These are phyloP conservation scores for Sericinus montela DNA, from an alignment of 2,888 invertebrate species.

Conservation along the genomic window DNA sequence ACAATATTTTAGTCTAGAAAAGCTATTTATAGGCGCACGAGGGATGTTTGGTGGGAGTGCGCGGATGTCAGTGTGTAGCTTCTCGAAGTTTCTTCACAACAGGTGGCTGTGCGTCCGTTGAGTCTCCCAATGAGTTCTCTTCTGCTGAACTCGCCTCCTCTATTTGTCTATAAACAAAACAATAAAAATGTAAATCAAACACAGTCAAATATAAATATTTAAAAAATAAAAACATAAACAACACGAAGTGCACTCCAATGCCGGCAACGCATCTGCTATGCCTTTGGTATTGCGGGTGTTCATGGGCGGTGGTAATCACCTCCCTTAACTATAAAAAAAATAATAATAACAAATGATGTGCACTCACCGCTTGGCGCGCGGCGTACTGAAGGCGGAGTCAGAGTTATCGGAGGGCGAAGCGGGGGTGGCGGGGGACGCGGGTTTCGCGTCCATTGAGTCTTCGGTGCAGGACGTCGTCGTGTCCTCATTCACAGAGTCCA, in stretches of 20 bases:
- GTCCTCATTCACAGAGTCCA: conserved; percentile 82
- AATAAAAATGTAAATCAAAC: not conserved
- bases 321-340: too few relatives aligned
- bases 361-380: conserved; percentile 69
- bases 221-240: too few relatives aligned
- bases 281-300: too few relatives aligned
- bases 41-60: conserved; percentile 56
- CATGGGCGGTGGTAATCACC: too few relatives aligned
- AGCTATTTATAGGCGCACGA: conserved; percentile 75
- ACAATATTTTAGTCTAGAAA: conserved; percentile 76
- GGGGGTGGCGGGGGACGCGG: conserved; percentile 55
- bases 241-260: too few relatives aligned
- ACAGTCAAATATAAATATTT: too few relatives aligned
- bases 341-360: too few relatives aligned
- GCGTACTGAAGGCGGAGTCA: conserved; percentile 72
- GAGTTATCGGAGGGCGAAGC: conserved; percentile 70
- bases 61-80: conserved; percentile 70
- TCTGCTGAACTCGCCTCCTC: conserved; percentile 76
- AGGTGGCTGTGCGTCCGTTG: conserved; percentile 50
- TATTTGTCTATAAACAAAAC: conserved; percentile 49
- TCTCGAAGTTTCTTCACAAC: conserved; percentile 70
- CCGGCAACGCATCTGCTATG: too few relatives aligned
- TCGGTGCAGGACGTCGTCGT: conserved; percentile 87
- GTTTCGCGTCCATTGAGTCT: conserved; percentile 84
- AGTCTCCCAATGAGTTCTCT: conserved; percentile 75